phyloP scores from a whole-genome alignment of 2,797 vertebrate genomes.

The Ctenochaetus hawaiiensis region DNA sequence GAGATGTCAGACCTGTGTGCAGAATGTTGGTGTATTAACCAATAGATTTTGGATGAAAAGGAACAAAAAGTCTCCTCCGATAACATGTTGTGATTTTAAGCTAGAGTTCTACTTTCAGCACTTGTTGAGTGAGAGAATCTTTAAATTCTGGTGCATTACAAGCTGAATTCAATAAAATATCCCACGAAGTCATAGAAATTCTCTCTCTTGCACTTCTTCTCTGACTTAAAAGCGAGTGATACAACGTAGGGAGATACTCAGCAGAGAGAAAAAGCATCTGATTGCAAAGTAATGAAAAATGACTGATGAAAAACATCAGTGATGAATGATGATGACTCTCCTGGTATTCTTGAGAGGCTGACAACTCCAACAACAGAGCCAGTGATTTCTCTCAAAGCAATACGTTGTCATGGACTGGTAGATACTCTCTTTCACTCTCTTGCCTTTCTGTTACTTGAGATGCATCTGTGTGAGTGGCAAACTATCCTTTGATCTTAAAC shows the following conservation, averaged over 20 bases:
- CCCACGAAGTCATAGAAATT: not conserved
- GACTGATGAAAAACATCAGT: constrained; percentile 9
- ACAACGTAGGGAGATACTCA: not conserved
- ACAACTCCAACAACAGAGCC: not conserved
- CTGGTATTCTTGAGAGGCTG: constrained; percentile 6
- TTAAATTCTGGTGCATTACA: not conserved
- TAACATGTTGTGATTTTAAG: not conserved
- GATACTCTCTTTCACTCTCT: not conserved
- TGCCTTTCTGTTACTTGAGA: constrained; percentile 6
- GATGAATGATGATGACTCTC: constrained; percentile 25
- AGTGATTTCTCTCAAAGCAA: constrained; percentile 19
- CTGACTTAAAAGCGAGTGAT: not conserved
- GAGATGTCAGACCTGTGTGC: not conserved
- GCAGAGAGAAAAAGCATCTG: constrained; percentile 5
- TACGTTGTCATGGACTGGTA: not conserved
- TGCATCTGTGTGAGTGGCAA: not conserved
- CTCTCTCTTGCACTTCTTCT: not conserved
- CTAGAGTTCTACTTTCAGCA: not conserved
- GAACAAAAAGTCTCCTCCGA: not conserved
- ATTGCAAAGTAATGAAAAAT: constrained; percentile 30
- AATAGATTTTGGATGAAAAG: not conserved
- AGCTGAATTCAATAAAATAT: not conserved
- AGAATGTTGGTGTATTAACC: not conserved
- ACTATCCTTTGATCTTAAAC: not conserved
- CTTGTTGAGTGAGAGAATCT: not conserved